Base-by-base conservation (phyloP, 2,888 invertebrate genomes). In the Aelia acuminata region DNA sequence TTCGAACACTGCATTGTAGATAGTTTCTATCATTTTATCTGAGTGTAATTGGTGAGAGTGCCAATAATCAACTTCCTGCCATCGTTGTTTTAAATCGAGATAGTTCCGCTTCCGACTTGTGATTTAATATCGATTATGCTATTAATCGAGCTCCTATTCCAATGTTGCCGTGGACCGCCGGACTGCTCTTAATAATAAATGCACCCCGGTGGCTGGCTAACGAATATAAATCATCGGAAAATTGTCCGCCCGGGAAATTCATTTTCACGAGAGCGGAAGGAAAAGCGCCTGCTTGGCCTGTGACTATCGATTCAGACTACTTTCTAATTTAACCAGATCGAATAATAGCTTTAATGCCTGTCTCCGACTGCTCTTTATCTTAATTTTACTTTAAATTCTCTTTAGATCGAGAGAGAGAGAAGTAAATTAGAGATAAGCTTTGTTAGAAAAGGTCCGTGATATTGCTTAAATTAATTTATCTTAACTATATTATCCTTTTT, bases 211-310 rank as follows among this genome's bases (percentile, higher is more conserved):
- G 63, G 31, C 35, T 20, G 18, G n/a, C 63, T 70, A 8, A 31
- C 63, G 18, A 20, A 35, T 35, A 70, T 70, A 70, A 70, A 70
- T 70, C 63, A 70, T 70, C 63, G 63, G 63, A 70, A 70, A 70
- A 70, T 70, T 70, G 63, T 70, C 63, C 63, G 63, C 18, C 31
- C 31, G 63, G 63, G 63, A 70, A 70, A 70, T 70, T 70, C 31
- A 70, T 70, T 70, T 35, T 35, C 31, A 70, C 31, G 31, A 20
- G 63, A 35, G 63, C 31, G 63, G 63, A 70, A 70, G 35, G 63
- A 70, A 70, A 70, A 70, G 63, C 63, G 63, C 63, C 35, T 35
- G 31, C 35, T 70, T 70, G 35, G n/a, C 31, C 18, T 31, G 31
- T 8, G 63, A 2, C 31, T 18, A 70, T 70, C 63, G 63, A 70